Evolutionary conservation across 2,113 vertebrate genomes (phyloP).

Genomic region (Pseudolaguvia tuberculata): DNA sequence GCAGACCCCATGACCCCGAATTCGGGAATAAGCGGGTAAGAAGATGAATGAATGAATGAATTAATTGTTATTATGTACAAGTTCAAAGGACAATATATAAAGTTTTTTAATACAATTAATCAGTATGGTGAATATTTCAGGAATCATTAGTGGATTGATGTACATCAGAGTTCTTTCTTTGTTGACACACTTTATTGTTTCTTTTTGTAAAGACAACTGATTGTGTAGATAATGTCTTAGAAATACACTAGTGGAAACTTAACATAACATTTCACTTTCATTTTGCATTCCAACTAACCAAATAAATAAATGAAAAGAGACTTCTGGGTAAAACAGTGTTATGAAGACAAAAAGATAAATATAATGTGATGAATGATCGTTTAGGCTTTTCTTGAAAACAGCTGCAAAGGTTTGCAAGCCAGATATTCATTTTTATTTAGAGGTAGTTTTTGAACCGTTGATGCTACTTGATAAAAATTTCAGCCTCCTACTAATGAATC

Average conservation of each 20-base stretch:
- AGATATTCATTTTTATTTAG: not conserved
- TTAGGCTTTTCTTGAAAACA: not conserved
- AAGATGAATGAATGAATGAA: too few species aligned
- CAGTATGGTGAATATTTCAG: too few species aligned
- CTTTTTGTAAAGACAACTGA: not conserved
- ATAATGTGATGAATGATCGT: not conserved
- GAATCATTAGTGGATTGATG: not conserved
- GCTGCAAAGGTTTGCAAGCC: not conserved
- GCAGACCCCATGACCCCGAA: too few species aligned
- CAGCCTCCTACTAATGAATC: not conserved
- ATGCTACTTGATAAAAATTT: not conserved
- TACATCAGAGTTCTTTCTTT: not conserved
- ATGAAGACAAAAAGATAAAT: constrained; percentile 1
- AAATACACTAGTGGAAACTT: constrained; percentile 11
- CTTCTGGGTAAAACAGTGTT: not conserved
- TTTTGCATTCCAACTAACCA: not conserved
- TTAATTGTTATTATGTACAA: too few species aligned
- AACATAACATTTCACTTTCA: constrained; percentile 1
- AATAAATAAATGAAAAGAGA: not conserved
- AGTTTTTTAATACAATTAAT: too few species aligned
- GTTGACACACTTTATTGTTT: constrained; percentile 2
- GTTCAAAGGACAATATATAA: too few species aligned
- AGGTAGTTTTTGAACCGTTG: not conserved
- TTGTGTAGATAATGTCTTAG: constrained; percentile 7
- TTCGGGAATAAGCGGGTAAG: too few species aligned